phyloP scores from a whole-genome alignment of 2,113 vertebrate species.

The Phalacrocorax brasilianus region DNA sequence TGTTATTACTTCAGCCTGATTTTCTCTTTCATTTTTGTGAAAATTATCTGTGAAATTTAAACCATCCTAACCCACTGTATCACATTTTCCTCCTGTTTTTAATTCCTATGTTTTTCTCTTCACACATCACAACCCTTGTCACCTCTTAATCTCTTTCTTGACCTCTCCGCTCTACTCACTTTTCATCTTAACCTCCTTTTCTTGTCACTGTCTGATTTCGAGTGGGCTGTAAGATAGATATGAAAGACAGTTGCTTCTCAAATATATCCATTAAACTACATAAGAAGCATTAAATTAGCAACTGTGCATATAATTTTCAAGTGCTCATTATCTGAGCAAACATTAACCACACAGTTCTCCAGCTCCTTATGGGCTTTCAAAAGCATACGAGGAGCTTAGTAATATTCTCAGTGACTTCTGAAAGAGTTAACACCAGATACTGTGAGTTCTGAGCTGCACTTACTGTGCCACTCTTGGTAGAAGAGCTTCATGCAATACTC shows the following conservation, averaged over 20 bases:
- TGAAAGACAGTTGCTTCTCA: not conserved
- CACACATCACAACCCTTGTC: constrained; percentile 5
- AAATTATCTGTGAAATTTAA: constrained; percentile 24
- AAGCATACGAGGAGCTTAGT: not conserved
- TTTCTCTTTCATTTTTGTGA: not conserved
- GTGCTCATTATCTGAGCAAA: not conserved
- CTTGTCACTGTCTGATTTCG: not conserved
- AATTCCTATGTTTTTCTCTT: not conserved
- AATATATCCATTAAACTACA: not conserved
- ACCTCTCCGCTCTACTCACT: not conserved
- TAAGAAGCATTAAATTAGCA: not conserved
- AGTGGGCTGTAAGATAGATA: not conserved
- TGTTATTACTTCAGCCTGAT: not conserved
- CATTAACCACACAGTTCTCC: not conserved
- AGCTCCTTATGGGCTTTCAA: not conserved
- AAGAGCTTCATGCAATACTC: not conserved
- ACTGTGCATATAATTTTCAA: not conserved
- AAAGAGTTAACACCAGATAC: not conserved
- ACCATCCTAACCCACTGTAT: not conserved
- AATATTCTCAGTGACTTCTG: not conserved
- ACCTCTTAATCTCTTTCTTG: constrained; percentile 21
- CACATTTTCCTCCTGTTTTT: not conserved
- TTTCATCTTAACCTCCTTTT: constrained; percentile 5
- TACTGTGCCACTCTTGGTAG: not conserved
- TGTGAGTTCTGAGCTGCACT: not conserved